Conservation (phyloP, 2,113 vertebrate genomes). For the Scalopus aquaticus region DNA sequence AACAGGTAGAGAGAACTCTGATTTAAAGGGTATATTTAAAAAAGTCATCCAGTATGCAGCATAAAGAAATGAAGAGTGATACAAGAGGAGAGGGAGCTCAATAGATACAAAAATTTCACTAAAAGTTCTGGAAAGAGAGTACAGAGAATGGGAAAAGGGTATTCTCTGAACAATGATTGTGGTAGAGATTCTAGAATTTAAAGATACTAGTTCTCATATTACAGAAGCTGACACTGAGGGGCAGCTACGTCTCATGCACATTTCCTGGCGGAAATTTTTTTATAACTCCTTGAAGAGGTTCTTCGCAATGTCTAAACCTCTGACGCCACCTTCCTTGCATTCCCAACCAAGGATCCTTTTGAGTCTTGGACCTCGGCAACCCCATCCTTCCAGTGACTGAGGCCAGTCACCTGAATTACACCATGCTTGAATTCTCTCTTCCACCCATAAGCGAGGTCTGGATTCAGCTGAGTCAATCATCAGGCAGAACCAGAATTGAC, state of each 20-base stretch:
- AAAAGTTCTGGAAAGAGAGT: background rate
- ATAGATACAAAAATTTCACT: background rate
- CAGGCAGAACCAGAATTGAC: background rate
- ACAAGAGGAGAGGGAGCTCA: background rate
- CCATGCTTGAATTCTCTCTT: background rate
- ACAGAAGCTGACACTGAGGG: background rate
- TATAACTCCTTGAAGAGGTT: background rate
- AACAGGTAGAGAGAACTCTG: slow-evolving; percentile 43
- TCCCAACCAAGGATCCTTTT: background rate
- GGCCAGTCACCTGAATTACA: background rate
- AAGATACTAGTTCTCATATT: background rate
- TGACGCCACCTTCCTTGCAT: background rate
- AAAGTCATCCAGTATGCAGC: background rate
- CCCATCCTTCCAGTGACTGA: background rate
- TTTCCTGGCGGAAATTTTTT: background rate
- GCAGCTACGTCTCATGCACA: too few species aligned
- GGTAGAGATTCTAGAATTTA: background rate
- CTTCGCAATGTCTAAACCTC: background rate
- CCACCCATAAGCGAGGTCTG: background rate
- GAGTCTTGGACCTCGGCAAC: background rate
- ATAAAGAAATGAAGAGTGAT: background rate
- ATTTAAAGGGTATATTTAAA: slow-evolving; percentile 49
- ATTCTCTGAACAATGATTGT: background rate
- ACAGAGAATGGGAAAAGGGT: background rate
- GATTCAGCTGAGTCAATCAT: background rate